Evolutionary conservation across 1,140 invertebrate genomes (phyloP), one percentile per base, ranked within the genome.

Genomic region (Parapsyche elsis): DNA sequence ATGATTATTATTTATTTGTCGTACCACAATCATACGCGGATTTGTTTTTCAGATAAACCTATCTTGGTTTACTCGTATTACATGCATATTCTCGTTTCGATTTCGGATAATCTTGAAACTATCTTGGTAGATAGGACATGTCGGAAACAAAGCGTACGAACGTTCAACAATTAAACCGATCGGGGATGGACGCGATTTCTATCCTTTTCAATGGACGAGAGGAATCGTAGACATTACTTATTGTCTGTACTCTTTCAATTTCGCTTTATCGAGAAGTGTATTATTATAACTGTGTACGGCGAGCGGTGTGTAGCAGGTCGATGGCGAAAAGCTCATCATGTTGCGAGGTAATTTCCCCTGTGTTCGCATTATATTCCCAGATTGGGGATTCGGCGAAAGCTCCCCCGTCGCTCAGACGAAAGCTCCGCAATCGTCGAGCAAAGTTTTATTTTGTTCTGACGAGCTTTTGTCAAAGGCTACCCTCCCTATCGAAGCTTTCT

Each of bases 311-410:
- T 19, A 9, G 57, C 1, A 23, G 5, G 23, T n/a, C 45, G 26
- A 73, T 73, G 45, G 5, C 30, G 46, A 21, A 78, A 78, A 78
- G 14, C 76, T 78, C 76, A 78, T 71, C 76, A 71, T 71, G 76
- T 67, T 71, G 59, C 24, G n/a, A 73, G 64, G n/a, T 78, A 78
- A 78, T 78, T 78, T 78, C 76, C 76, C 76, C 21, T 70, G 76
- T 49, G 76, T 71, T 70, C 76, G 76, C 23, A 78, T 78, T 78
- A 78, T 78, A 71, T 78, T 78, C 76, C 76, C 76, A 71, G 59
- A n/a, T 26, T 21, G 44, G 76, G 76, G 59, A 77, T 61, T 45
- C 21, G 24, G 30, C 38, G 24, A 67, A 59, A 64, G 26, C 74
- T 53, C 67, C 38, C 4, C n/a, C 19, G 30, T 38, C 1, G 30